Evolutionary conservation across 2,797 vertebrate species (phyloP), one percentile per base, ranked within the genome.

Genomic region (Sebastes flavidus): DNA sequence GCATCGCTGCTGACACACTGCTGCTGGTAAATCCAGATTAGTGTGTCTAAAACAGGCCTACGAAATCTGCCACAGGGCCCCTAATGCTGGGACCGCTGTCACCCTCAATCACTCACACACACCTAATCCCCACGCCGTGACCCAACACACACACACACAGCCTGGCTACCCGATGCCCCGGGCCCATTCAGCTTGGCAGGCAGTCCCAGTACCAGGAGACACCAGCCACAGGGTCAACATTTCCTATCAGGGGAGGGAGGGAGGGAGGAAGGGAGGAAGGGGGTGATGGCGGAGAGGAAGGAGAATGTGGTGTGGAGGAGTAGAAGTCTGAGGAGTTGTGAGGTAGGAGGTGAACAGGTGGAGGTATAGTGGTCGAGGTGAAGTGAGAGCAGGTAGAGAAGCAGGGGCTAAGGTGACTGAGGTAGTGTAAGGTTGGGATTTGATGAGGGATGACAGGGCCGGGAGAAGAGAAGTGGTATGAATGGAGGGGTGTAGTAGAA

Each of bases 21-120:
- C 92, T 91, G 94, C 89, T 74, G 92, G 88, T 92, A 95, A 96
- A 96, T 95, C 95, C 96, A 95, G 96, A 90, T 96, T 96, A 96
- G 94, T 91, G 93, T 83, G 94, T 95, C 95, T 96, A 96, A 96
- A 96, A 96, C 92, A 91, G 95, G 94, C 91, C 92, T 75, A 88
- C 83, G 59, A 95, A 96, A 96, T 95, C 95, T 95, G 94, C 93
- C 91, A 87, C 91, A 93, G 92, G 93, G 91, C 92, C 93, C 89
- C 93, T 95, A 95, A 96, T 95, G 91, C 95, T 93, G 81, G 93
- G 91, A 78, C 93, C 80, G 92, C 95, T 95, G 95, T 95, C 95
- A 96, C 94, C 94, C 94, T 93, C 95, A 95, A 95, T 96, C 93
- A 95, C 93, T 95, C 94, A 95, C 93, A 95, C 91, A 93, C 89